Percentiles rank a stretch among this genome's conserved stretches.
Evolutionary conservation across 2,888 invertebrate genomes (phyloP).

Genomic region (Hypercompe scribonia): DNA sequence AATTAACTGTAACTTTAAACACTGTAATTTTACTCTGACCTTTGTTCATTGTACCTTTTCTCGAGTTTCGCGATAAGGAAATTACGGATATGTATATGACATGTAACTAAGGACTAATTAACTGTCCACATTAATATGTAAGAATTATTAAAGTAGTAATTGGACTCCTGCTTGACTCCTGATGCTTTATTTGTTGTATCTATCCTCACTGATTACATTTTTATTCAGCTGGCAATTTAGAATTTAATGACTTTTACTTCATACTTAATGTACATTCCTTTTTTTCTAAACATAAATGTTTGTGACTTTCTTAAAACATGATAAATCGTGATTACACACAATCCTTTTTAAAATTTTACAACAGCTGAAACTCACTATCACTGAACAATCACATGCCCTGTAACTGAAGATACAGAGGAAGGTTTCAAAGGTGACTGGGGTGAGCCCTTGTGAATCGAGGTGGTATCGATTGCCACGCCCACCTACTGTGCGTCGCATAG

Average conservation of each 20-base stretch:
- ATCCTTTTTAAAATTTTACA: neutral
- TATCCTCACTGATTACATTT: neutral
- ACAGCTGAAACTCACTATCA: slow-evolving; percentile 1
- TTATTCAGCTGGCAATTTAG: neutral
- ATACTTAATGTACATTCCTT: neutral
- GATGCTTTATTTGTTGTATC: neutral
- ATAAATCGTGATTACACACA: neutral
- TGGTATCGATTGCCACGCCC: slow-evolving; percentile 92
- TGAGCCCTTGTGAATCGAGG: slow-evolving; percentile 62
- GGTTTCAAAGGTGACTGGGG: slow-evolving; percentile 62
- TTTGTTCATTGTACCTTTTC: too few relatives aligned
- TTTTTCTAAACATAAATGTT: neutral
- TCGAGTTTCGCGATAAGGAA: too few relatives aligned
- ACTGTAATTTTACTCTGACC: too few relatives aligned
- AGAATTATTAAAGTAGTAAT: too few relatives aligned
- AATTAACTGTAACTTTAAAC: too few relatives aligned
- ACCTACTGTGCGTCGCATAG: slow-evolving; percentile 87
- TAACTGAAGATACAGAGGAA: slow-evolving; percentile 17
- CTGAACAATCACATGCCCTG: slow-evolving; percentile 54
- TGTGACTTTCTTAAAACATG: neutral
- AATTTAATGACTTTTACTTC: neutral
- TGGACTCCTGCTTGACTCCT: too few relatives aligned
- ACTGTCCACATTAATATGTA: too few relatives aligned
- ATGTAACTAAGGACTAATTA: too few relatives aligned
- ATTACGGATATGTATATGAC: too few relatives aligned